phyloP scores from a whole-genome alignment of 2,797 vertebrate genomes.

The Phrynocephalus guinanensis region DNA sequence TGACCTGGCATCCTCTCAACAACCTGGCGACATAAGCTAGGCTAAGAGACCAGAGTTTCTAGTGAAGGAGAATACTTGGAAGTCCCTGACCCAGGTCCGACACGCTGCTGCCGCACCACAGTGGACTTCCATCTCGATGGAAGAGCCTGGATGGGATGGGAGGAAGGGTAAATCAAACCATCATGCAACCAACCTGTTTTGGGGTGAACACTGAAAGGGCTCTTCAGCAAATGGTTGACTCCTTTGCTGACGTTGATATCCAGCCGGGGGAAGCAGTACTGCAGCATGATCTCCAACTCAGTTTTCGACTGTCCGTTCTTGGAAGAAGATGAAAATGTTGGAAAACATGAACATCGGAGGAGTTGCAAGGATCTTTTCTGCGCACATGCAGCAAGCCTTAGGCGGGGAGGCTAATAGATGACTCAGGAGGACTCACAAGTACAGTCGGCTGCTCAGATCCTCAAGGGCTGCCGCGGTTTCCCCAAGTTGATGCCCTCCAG shows the following conservation, averaged over 20 bases:
- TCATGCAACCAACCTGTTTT: conserved; percentile 86
- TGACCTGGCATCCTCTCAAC: not conserved
- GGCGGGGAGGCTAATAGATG: not conserved
- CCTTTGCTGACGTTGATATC: conserved; percentile 97
- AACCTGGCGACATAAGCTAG: not conserved
- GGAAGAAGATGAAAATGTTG: not conserved
- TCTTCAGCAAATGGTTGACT: conserved; percentile 94
- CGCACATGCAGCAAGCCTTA: not conserved
- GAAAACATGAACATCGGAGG: not conserved
- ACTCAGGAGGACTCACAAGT: not conserved
- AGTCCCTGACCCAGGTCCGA: not conserved
- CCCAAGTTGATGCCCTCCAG: not conserved
- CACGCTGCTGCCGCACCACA: too few relatives aligned
- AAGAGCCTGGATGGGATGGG: too few relatives aligned
- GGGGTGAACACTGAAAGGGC: conserved; percentile 96
- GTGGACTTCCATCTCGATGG: not conserved
- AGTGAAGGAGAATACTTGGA: not conserved
- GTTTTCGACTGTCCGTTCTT: conserved; percentile 62
- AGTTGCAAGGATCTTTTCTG: not conserved
- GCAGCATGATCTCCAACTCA: conserved; percentile 93
- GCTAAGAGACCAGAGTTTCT: not conserved
- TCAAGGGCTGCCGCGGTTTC: not conserved
- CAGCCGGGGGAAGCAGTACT: conserved; percentile 95
- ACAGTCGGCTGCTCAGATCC: not conserved
- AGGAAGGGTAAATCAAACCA: not conserved